Conservation (phyloP, 1,140 invertebrate genomes). For the Hycleus phaleratus region DNA sequence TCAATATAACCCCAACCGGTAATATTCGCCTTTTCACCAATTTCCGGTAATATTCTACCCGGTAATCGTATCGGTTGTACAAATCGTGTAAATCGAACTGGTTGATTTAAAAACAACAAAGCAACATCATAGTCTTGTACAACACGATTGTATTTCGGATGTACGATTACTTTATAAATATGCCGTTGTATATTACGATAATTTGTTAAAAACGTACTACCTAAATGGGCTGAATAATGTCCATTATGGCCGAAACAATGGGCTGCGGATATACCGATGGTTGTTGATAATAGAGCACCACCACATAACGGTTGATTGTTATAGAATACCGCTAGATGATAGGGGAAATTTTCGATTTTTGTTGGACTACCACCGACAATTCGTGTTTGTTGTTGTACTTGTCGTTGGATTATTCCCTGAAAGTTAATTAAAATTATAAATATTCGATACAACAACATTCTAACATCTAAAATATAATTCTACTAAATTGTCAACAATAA, state of each 20-base stretch:
- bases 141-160: neutral
- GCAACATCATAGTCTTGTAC: conserved; percentile 11
- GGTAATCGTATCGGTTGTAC: too few species aligned
- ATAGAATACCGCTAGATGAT: neutral
- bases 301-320: conserved; percentile 11
- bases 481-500: too few species aligned
- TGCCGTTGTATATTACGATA: neutral
- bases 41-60: too few species aligned
- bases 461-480: too few species aligned
- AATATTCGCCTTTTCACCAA: too few species aligned
- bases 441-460: too few species aligned
- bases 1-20: too few species aligned
- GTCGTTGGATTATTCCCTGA: too few species aligned
- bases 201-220: neutral
- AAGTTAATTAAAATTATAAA: too few species aligned
- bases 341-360: neutral
- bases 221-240: conserved; percentile 6
- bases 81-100: too few species aligned
- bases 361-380: neutral
- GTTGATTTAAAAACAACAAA: neutral
- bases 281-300: conserved; percentile 4
- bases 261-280: conserved; percentile 13
- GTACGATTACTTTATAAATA: conserved; percentile 6
- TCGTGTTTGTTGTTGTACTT: neutral
- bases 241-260: conserved; percentile 14